A percentile compares a stretch with the other conserved stretches of the same genome.
Evolutionary conservation across 2,888 invertebrate genomes (phyloP).

Genomic region (Prenolepis imparis): DNA sequence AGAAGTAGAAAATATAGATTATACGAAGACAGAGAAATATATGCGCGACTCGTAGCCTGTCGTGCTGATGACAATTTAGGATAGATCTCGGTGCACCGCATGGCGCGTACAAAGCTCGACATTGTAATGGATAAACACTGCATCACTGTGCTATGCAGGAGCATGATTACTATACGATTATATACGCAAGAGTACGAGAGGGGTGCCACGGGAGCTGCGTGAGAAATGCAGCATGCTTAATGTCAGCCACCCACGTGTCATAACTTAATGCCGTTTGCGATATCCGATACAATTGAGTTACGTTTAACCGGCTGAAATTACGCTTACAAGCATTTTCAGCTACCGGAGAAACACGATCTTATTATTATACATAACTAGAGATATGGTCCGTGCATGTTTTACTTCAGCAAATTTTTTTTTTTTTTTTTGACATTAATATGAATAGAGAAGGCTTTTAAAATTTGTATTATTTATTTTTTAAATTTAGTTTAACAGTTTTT

Average conservation of each 20-base stretch:
- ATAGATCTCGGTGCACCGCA: slow-evolving; percentile 48
- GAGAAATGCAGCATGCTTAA: slow-evolving; percentile 72
- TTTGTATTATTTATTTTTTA: not conserved
- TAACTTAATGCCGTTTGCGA: slow-evolving; percentile 74
- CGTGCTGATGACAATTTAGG: slow-evolving; percentile 44
- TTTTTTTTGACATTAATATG: not conserved
- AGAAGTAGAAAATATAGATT: not conserved
- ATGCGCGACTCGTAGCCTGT: slow-evolving; percentile 19
- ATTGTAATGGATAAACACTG: slow-evolving; percentile 58
- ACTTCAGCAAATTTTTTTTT: not conserved
- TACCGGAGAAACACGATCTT: slow-evolving; percentile 13
- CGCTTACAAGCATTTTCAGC: slow-evolving; percentile 34
- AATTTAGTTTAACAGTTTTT: not conserved
- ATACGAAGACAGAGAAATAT: not conserved
- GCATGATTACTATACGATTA: slow-evolving; percentile 58
- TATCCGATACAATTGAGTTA: slow-evolving; percentile 50
- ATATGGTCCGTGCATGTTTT: not conserved
- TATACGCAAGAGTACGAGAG: slow-evolving; percentile 49
- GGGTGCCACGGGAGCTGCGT: slow-evolving; percentile 74
- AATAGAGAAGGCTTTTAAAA: not conserved
- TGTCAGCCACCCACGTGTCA: slow-evolving; percentile 78
- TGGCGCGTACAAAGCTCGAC: slow-evolving; percentile 45
- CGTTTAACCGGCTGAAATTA: slow-evolving; percentile 30
- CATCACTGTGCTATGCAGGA: slow-evolving; percentile 63
- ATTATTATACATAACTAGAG: not conserved